Evolutionary conservation across 2,113 vertebrate species (phyloP).

Genomic region (Crypturellus undulatus): DNA sequence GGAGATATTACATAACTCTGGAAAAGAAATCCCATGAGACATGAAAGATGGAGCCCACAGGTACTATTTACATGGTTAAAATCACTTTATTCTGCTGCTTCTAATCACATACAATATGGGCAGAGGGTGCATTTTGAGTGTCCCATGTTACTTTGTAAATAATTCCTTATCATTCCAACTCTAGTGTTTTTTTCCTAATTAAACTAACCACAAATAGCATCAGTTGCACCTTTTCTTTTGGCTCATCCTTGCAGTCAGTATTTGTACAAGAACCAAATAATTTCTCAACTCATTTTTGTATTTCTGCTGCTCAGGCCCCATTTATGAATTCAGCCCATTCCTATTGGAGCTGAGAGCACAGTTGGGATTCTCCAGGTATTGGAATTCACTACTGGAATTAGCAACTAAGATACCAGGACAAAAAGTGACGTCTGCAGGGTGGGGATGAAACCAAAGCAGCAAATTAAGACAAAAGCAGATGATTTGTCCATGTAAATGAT

Average conservation of each 20-base stretch:
- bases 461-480: neutral
- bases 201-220: neutral
- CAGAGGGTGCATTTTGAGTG: neutral
- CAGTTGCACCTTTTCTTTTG: neutral
- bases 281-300: neutral
- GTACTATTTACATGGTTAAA: neutral
- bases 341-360: rapidly evolving
- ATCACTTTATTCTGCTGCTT: neutral
- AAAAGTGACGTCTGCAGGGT: neutral
- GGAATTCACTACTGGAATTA: neutral
- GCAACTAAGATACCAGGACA: neutral
- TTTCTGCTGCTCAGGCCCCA: neutral
- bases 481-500: neutral
- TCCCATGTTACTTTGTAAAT: rapidly evolving
- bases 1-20: neutral
- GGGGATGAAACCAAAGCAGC: neutral
- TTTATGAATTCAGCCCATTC: neutral
- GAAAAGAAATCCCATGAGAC: neutral
- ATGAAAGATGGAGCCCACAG: neutral
- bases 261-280: neutral
- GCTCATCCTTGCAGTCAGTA: neutral
- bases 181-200: neutral
- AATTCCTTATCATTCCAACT: neutral
- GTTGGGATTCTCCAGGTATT: neutral
- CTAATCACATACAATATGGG: neutral